Evolutionary conservation across 1,140 invertebrate species (phyloP).

Genomic region (Euwallacea similis): DNA sequence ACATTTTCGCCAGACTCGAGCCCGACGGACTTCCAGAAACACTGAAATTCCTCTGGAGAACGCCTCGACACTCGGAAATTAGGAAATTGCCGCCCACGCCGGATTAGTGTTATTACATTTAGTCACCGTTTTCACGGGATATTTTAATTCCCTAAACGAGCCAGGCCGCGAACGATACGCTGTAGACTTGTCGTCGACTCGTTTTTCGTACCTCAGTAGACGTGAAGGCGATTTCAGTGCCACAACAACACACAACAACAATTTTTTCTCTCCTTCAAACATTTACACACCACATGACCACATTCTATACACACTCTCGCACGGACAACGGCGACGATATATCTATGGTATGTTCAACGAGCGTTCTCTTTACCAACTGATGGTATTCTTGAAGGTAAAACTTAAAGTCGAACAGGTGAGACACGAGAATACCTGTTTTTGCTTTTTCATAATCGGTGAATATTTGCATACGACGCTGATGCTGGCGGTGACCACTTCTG

Average conservation of each 20-base stretch:
- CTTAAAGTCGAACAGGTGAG: conserved; percentile 29
- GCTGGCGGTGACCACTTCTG: conserved; percentile 7
- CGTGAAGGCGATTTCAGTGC: background rate
- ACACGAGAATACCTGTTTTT: conserved; percentile 33
- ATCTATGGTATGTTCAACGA: conserved; percentile 13
- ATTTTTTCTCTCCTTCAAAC: background rate
- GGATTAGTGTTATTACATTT: conserved; percentile 27
- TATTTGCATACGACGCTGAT: conserved; percentile 23
- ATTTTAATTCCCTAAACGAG: conserved; percentile 25
- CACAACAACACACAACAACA: background rate
- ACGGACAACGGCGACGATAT: background rate
- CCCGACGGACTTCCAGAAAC: conserved; percentile 13
- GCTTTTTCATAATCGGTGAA: conserved; percentile 34
- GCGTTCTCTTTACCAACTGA: conserved; percentile 31
- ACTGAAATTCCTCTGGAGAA: conserved; percentile 24
- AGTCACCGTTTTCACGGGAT: conserved; percentile 31
- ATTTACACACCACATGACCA: background rate
- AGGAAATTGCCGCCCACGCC: conserved; percentile 30
- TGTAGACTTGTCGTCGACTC: conserved; percentile 20
- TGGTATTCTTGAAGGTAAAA: conserved; percentile 28
- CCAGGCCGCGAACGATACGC: background rate
- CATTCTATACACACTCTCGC: conserved; percentile 3
- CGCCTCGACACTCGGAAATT: conserved; percentile 14
- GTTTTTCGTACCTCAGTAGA: background rate
- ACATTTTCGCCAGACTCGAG: conserved; percentile 4